These are phyloP conservation scores for Umimayanthus chanpuru DNA, from an alignment of 92 coral and sea anemone genomes.

Conservation along the genomic window DNA sequence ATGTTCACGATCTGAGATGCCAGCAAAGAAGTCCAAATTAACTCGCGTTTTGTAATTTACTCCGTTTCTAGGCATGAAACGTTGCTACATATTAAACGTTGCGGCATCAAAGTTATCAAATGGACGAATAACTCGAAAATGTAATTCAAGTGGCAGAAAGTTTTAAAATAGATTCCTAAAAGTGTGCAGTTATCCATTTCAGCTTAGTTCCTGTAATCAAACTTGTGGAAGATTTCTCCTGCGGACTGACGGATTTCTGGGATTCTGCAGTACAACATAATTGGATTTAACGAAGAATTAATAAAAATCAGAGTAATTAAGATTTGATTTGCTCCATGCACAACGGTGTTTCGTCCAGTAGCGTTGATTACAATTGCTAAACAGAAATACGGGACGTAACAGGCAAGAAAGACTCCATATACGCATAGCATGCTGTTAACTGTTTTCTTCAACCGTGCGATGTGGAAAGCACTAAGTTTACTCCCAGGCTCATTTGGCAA, in stretches of 20 bases:
- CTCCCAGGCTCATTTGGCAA: background rate
- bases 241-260: conserved; percentile 45
- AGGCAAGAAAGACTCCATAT: conserved; percentile 35
- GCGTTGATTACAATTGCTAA: conserved; percentile 36
- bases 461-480: conserved; percentile 14
- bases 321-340: conserved; percentile 46
- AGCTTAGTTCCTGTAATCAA: no score
- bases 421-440: conserved; percentile 53
- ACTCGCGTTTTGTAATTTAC: no score
- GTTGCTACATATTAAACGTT: no score
- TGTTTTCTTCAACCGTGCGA: conserved; percentile 29
- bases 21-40: no score
- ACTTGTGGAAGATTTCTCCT: background rate
- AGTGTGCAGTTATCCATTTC: no score
- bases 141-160: no score
- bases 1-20: no score
- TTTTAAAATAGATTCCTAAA: no score
- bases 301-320: conserved; percentile 45
- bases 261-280: conserved; percentile 52
- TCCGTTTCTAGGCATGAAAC: no score
- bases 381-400: conserved; percentile 54
- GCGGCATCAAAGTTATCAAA: no score
- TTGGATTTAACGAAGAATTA: conserved; percentile 55
- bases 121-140: no score
- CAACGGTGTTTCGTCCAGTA: conserved; percentile 30